Conservation (phyloP, 2,797 vertebrate species). For the Potorous gilbertii region DNA sequence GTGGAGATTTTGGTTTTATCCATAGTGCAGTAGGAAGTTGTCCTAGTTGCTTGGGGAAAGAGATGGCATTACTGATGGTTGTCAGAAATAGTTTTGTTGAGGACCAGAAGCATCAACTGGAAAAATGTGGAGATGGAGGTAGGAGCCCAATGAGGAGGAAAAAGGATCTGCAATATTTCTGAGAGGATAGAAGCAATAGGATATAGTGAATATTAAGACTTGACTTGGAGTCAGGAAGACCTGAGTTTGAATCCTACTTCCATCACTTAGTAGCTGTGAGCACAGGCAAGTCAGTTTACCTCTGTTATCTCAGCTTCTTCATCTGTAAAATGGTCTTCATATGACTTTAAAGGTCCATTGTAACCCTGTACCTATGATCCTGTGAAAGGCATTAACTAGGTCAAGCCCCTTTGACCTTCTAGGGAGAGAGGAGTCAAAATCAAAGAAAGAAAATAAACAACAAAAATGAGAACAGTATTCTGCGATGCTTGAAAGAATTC, state of each 20-base stretch:
- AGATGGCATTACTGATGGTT: background rate
- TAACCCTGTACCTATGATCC: too few species aligned
- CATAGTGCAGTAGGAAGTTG: background rate
- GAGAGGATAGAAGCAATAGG: background rate
- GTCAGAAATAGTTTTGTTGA: background rate
- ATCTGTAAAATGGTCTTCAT: background rate
- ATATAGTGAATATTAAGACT: background rate
- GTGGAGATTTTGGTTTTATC: background rate
- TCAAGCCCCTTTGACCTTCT: too few species aligned
- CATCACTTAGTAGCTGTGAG: slow-evolving; percentile 14
- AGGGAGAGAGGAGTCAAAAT: too few species aligned
- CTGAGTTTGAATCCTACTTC: background rate
- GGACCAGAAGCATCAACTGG: background rate
- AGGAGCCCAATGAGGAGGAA: background rate
- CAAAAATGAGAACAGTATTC: too few species aligned
- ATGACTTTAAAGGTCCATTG: background rate
- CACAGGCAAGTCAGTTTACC: background rate
- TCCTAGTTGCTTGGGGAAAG: background rate
- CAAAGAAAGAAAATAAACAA: too few species aligned
- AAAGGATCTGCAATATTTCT: background rate
- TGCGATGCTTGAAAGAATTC: too few species aligned
- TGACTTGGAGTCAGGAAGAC: background rate
- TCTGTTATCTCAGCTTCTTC: slow-evolving; percentile 6
- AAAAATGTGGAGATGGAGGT: background rate
- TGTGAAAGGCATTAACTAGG: too few species aligned